Evolutionary conservation across 2,113 vertebrate genomes (phyloP).

Genomic region (Salvator merianae): DNA sequence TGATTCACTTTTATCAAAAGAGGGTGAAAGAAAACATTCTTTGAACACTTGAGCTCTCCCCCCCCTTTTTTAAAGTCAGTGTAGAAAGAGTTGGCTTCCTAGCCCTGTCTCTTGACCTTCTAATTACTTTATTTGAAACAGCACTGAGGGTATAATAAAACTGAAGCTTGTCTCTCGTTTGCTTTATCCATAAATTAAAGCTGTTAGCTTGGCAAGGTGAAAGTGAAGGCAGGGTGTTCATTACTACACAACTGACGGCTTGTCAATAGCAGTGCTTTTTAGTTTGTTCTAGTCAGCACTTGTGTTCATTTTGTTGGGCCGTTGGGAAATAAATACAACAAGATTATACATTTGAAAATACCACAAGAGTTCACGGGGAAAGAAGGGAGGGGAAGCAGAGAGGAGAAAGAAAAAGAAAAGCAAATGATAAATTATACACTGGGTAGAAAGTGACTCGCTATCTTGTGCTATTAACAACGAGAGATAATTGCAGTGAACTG

Average conservation of each 20-base stretch:
- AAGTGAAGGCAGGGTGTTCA: conserved; percentile 84
- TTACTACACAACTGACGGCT: conserved; percentile 88
- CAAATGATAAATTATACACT: conserved; percentile 92
- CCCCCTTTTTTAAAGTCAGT: conserved; percentile 55
- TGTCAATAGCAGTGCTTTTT: conserved; percentile 89
- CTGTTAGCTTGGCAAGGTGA: conserved; percentile 81
- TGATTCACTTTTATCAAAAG: conserved; percentile 64
- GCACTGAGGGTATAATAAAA: conserved; percentile 84
- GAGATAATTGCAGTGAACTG: conserved; percentile 94
- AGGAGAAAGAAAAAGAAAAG: conserved; percentile 51
- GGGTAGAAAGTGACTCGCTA: conserved; percentile 91
- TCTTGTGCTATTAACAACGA: conserved; percentile 94
- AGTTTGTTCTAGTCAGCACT: conserved; percentile 93
- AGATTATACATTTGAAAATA: conserved; percentile 94
- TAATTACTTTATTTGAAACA: conserved; percentile 88
- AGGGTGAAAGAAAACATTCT: conserved; percentile 75
- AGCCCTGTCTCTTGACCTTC: conserved; percentile 84
- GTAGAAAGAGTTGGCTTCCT: conserved; percentile 79
- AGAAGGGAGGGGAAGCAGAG: background rate
- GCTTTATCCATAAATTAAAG: conserved; percentile 86
- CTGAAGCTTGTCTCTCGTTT: conserved; percentile 80
- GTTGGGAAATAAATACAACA: conserved; percentile 93
- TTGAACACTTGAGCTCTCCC: conserved; percentile 72
- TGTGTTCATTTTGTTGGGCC: conserved; percentile 90
- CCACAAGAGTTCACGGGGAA: conserved; percentile 83